Conservation (phyloP, 2,797 vertebrate genomes). For the Arctocebus calabarensis region DNA sequence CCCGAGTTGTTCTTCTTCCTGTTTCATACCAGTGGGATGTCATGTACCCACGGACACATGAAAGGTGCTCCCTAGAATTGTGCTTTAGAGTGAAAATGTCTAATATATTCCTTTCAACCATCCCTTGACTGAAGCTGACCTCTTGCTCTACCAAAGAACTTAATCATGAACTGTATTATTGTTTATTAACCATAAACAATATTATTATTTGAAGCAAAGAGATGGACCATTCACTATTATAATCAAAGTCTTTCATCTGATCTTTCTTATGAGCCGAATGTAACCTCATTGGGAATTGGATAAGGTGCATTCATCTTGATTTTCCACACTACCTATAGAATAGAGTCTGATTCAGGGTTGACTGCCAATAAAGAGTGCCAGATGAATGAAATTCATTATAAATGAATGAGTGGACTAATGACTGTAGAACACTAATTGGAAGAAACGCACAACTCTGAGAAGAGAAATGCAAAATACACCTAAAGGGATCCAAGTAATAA, state of each 20-base stretch:
- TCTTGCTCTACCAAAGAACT: neutral
- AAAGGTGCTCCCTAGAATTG: neutral
- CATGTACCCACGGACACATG: neutral
- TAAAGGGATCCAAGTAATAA: neutral
- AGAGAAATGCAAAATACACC: slow-evolving; percentile 1
- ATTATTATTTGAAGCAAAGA: neutral
- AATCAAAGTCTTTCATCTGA: neutral
- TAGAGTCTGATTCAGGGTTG: neutral
- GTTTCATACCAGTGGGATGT: too few relatives aligned
- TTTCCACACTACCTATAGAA: neutral
- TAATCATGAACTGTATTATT: neutral
- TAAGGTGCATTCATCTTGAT: neutral
- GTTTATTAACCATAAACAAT: too few relatives aligned
- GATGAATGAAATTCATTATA: slow-evolving; percentile 16
- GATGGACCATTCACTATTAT: neutral
- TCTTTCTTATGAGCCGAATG: neutral
- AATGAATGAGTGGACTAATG: slow-evolving; percentile 17
- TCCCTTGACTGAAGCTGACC: neutral
- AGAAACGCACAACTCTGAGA: slow-evolving; percentile 11
- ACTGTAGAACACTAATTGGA: slow-evolving; percentile 9
- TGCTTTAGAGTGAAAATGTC: neutral
- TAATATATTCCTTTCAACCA: neutral
- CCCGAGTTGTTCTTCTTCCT: neutral
- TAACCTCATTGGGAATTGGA: neutral
- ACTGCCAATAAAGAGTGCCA: neutral